phyloP scores from a whole-genome alignment of 2,888 invertebrate genomes.

The Minunthozetes semirufus region DNA sequence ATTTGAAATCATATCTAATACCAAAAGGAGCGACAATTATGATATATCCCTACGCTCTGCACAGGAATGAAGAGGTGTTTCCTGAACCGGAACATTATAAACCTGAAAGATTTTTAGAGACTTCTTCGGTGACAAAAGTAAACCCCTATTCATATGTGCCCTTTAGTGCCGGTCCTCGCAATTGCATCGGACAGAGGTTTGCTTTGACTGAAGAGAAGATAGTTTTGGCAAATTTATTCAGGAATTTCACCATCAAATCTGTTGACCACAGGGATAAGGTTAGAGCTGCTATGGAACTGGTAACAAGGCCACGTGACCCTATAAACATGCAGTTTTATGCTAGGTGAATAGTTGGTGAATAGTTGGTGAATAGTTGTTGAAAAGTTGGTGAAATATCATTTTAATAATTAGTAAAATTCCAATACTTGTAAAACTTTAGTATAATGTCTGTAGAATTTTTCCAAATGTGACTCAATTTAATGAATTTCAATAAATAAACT shows the following conservation, averaged over 20 bases:
- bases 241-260: background rate
- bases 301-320: background rate
- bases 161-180: conserved; percentile 43
- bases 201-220: conserved; percentile 42
- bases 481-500: no score
- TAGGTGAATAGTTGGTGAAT: background rate
- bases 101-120: conserved; percentile 47
- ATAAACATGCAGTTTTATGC: background rate
- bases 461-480: no score
- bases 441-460: no score
- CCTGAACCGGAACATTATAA: conserved; percentile 49
- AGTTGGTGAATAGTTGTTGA: no score
- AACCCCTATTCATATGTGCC: conserved; percentile 43
- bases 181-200: conserved; percentile 43
- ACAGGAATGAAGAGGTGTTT: conserved; percentile 31
- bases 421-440: no score
- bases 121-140: conserved; percentile 35
- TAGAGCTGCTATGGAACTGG: background rate
- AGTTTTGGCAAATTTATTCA: conserved; percentile 36
- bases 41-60: no score
- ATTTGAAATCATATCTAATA: conserved; percentile 42
- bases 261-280: background rate
- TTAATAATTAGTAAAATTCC: no score
- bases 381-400: no score
- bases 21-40: conserved; percentile 45